phyloP scores from a whole-genome alignment of 2,888 invertebrate genomes.

The Saturnia japonica region DNA sequence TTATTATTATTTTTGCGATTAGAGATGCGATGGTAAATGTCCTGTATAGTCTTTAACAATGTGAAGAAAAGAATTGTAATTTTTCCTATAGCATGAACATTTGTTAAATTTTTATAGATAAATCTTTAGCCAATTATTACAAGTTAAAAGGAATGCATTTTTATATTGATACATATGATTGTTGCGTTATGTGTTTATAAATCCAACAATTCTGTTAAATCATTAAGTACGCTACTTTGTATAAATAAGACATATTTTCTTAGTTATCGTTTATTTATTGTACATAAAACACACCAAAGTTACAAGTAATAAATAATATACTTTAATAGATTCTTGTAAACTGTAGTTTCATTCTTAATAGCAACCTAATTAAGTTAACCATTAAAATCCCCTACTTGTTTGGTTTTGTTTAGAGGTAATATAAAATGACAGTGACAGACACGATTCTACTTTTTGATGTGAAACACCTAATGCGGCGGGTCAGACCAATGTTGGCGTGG shows the following conservation, averaged over 20 bases:
- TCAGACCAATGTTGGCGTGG: too few relatives aligned
- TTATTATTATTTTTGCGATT: not conserved
- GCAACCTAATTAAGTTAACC: not conserved
- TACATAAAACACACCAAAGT: slow-evolving; percentile 81
- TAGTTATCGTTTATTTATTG: slow-evolving; percentile 75
- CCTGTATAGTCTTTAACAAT: not conserved
- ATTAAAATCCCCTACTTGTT: not conserved
- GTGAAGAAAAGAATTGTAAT: not conserved
- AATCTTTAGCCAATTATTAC: slow-evolving; percentile 55
- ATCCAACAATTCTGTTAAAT: slow-evolving; percentile 46
- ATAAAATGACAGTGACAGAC: not conserved
- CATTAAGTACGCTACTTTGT: slow-evolving; percentile 52
- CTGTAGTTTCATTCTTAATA: slow-evolving; percentile 55
- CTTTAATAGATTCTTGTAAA: slow-evolving; percentile 72
- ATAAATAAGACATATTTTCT: slow-evolving; percentile 63
- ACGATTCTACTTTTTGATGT: too few relatives aligned
- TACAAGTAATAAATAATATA: slow-evolving; percentile 77
- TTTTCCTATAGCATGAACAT: slow-evolving; percentile 32
- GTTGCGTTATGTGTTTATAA: slow-evolving; percentile 44
- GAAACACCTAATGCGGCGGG: too few relatives aligned
- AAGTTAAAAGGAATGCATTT: slow-evolving; percentile 28
- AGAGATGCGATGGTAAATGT: slow-evolving; percentile 13
- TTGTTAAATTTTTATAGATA: slow-evolving; percentile 49
- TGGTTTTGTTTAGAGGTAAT: not conserved
- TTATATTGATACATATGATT: slow-evolving; percentile 38